Conservation (phyloP, 2,888 invertebrate genomes). For the Macaria notata region DNA sequence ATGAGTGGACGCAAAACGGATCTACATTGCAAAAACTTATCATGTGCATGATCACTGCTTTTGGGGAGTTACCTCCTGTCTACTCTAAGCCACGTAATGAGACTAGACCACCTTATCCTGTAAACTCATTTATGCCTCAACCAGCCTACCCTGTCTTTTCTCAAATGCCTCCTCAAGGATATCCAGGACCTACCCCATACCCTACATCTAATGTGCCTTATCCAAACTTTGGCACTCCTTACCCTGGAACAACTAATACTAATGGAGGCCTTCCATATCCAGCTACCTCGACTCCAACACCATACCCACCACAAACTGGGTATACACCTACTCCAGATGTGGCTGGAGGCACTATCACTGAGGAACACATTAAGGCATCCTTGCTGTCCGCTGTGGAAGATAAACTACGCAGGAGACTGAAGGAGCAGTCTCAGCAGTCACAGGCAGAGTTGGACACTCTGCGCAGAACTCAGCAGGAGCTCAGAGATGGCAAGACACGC, state of each 20-base stretch:
- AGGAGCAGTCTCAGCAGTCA: slow-evolving; percentile 94
- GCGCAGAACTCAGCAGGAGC: slow-evolving; percentile 92
- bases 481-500: slow-evolving; percentile 91
- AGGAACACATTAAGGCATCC: slow-evolving; percentile 97
- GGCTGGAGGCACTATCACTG: slow-evolving; percentile 92
- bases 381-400: slow-evolving; percentile 97
- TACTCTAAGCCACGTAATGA: slow-evolving; percentile 87
- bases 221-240: slow-evolving; percentile 74
- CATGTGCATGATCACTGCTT: slow-evolving; percentile 94
- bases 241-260: slow-evolving; percentile 55
- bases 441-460: slow-evolving; percentile 96
- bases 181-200: slow-evolving; percentile 66
- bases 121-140: slow-evolving; percentile 70
- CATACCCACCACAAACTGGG: slow-evolving; percentile 56
- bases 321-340: slow-evolving; percentile 62
- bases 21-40: slow-evolving; percentile 95
- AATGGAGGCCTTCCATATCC: slow-evolving; percentile 55
- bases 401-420: slow-evolving; percentile 92
- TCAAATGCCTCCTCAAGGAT: slow-evolving; percentile 54
- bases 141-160: slow-evolving; percentile 70
- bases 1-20: slow-evolving; percentile 92
- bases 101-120: slow-evolving; percentile 83
- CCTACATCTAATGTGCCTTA: slow-evolving; percentile 75
- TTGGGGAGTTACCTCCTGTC: slow-evolving; percentile 98
- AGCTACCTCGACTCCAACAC: slow-evolving; percentile 47